Conservation (phyloP, 2,797 vertebrate species). For the Pogonophryne albipinna region DNA sequence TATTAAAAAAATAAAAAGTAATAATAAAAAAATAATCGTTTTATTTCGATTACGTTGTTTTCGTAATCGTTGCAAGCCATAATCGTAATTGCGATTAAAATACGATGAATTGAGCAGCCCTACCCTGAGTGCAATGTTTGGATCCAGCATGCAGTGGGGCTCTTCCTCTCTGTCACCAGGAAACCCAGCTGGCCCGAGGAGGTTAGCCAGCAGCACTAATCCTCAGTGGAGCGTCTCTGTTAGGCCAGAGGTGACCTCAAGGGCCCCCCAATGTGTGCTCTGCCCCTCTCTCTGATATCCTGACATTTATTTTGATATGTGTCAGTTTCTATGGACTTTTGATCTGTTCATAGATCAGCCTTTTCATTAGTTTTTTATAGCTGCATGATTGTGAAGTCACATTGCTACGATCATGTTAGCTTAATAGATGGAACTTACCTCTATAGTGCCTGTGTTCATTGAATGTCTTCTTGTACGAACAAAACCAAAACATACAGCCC, state of each 20-base stretch:
- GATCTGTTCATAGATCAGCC: neutral
- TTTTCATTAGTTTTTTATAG: neutral
- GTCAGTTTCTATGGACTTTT: neutral
- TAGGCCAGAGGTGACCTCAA: slow-evolving; percentile 2
- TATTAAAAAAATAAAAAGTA: too few species aligned
- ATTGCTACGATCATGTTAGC: neutral
- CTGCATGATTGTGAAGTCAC: neutral
- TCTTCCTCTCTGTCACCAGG: slow-evolving; percentile 1
- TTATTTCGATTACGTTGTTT: too few species aligned
- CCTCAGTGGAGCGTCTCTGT: slow-evolving; percentile 14
- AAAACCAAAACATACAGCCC: neutral
- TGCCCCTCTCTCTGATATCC: neutral
- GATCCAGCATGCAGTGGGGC: slow-evolving; percentile 9
- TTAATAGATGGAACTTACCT: neutral
- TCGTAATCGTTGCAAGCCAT: too few species aligned
- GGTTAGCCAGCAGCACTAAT: slow-evolving; percentile 8
- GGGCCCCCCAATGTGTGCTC: slow-evolving; percentile 4
- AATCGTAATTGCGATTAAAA: too few species aligned
- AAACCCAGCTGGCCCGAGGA: slow-evolving; percentile 8
- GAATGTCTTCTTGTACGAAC: neutral
- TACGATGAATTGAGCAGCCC: too few species aligned
- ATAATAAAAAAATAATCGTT: too few species aligned
- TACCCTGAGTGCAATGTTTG: neutral
- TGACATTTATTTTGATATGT: neutral
- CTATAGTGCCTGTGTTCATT: neutral